Base-by-base conservation (phyloP, 2,888 invertebrate species). In the Lithophane leautieri region DNA sequence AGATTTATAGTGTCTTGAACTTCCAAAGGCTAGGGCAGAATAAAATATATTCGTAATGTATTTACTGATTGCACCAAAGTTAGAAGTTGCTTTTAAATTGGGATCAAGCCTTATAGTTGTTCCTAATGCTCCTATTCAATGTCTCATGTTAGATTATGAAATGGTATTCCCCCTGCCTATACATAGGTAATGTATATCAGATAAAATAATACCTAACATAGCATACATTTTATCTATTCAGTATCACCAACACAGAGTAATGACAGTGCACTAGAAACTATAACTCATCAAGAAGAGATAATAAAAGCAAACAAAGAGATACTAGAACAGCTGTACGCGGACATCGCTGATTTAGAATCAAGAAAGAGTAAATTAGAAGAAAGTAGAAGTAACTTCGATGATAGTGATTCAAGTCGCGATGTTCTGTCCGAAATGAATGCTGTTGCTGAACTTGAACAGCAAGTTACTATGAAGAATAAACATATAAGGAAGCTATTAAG, bases 401-500 rank as follows among this genome's bases (percentile, higher is more conserved):
- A 95, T 19, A 96, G 96, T 82, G 95, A 95, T 79, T 96, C 96
- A 1, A 96, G 96, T 84, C 93, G 95, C 7, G 96, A 95, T 84
- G 93, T 92, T 8, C 82, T 96, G 47, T 95, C 96, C 12, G 96
- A 97, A 91, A 91, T 96, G 84, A 94, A 96, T 85, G 93, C 94
- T 50, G 88, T 95, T 7, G 93, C 92, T 47, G 93, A 96, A 83
- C 92, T 97, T n/a, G 95, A 96, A 90, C 97, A 97, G 84, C 95
- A 97, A 78, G 89, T 97, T 2, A 95, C 97, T 50, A 97, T 97
- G 83, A 98, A 98, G 92, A 98, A 98, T 91, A 97, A 97, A 87
- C 98, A 98, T 89, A 98, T 98, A 42, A 97, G 98, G 79, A 97
- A 98, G 90, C 93, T 98, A 28, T 94, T 98, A 19, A 94, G 95